Base-by-base conservation (phyloP, 2,888 invertebrate genomes). In the Drosophila atripex region DNA sequence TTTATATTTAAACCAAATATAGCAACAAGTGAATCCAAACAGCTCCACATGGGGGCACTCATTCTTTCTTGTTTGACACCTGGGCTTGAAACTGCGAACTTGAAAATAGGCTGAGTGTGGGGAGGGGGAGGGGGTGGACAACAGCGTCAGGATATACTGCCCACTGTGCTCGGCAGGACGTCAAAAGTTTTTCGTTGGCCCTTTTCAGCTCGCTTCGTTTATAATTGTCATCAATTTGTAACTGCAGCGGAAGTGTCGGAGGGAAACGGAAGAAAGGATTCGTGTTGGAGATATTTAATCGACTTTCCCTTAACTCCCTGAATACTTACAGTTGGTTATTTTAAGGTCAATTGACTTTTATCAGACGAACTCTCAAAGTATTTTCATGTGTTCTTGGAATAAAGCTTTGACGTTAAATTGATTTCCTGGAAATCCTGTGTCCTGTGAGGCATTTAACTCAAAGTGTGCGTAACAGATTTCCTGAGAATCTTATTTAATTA, bases 1-100 rank as follows among this genome's bases (percentile, higher is more conserved):
- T 38, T 46, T 50, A 50, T 51, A 51, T 63, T 49, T 66, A 49
- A 52, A 58, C n/a, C 47, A 65, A 76, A 74, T 78, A 71, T 61
- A 73, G 61, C 35, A 58, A 69, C 63, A 60, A 75, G 56, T 63
- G 59, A 59, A 54, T 23, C 28, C 41, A 61, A 74, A 50, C 18
- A 30, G 35, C 43, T 21, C 21, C 43, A 43, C 21, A 43, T 43
- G 12, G 30, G 66, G 66, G 39, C 39, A 43, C 43, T 18, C 39
- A 41, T 41, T 38, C 38, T 6, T 18, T 32, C 55, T 16, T 35
- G 8, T 32, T 16, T 49, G 49, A 35, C 55, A 66, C 41, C 55
- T 55, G 49, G 21, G 25, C 54, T 23, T n/a, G 18, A 18, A 18
- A 18, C n/a, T n/a, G n/a, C n/a, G n/a, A 16, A 41, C 2, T 35